These are phyloP conservation scores for Diabrotica virgifera DNA, from an alignment of 1,140 invertebrate species.

Conservation along the genomic window DNA sequence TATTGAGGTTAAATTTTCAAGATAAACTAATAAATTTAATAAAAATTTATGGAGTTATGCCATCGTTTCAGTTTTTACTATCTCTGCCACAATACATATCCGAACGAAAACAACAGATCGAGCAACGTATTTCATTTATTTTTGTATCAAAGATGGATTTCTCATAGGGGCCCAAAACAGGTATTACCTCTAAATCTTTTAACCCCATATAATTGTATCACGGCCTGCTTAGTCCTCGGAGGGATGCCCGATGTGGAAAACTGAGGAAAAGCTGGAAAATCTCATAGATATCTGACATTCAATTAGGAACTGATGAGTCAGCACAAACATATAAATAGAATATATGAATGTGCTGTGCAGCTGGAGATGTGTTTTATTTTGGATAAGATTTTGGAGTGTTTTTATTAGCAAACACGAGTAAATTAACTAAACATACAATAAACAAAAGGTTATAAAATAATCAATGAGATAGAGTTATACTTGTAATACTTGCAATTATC, in stretches of 20 bases:
- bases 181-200: constrained; percentile 24
- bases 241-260: constrained; percentile 12
- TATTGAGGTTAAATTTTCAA: no score
- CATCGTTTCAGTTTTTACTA: neutral
- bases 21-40: no score
- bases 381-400: no score
- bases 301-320: constrained; percentile 25
- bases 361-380: neutral
- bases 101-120: neutral
- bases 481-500: no score
- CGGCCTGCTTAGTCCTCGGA: constrained; percentile 21
- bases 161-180: neutral
- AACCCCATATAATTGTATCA: constrained; percentile 31
- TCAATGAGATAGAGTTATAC: no score
- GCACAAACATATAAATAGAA: constrained; percentile 16
- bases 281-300: constrained; percentile 27
- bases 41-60: no score
- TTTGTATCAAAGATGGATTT: constrained; percentile 11
- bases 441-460: no score
- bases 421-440: no score
- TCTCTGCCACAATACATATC: neutral
- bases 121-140: neutral
- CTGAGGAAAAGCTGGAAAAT: constrained; percentile 13
- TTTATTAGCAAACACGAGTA: no score
- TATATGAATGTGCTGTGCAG: neutral